phyloP scores from a whole-genome alignment of 1,140 invertebrate genomes.

The Drosophila jambulina region DNA sequence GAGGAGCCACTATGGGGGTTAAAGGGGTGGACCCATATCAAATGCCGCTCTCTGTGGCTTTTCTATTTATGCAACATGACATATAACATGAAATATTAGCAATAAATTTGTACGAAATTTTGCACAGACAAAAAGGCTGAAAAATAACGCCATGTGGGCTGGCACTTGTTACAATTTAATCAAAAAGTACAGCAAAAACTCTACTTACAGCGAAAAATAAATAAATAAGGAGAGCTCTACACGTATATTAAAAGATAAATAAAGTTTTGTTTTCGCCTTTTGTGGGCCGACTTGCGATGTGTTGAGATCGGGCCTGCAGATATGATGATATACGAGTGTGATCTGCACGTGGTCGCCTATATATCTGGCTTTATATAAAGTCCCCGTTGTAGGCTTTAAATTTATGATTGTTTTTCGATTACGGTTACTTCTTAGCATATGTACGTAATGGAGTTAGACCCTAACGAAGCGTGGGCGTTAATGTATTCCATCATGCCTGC shows the following conservation, averaged over 20 bases:
- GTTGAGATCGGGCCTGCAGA: constrained; percentile 43
- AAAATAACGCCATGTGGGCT: constrained; percentile 73
- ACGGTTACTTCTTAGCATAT: not conserved
- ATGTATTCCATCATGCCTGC: constrained; percentile 18
- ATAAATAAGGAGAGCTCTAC: constrained; percentile 15
- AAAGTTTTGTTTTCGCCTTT: constrained; percentile 37
- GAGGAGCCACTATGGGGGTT: not conserved
- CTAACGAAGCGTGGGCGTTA: constrained; percentile 19
- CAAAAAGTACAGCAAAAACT: constrained; percentile 57
- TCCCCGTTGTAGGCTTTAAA: constrained; percentile 20
- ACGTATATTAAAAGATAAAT: constrained; percentile 41
- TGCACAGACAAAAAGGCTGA: constrained; percentile 45
- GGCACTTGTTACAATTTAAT: constrained; percentile 83
- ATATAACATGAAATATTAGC: constrained; percentile 82
- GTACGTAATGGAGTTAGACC: constrained; percentile 2
- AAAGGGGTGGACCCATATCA: constrained; percentile 53
- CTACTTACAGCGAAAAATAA: not conserved
- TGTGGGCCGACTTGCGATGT: constrained; percentile 46
- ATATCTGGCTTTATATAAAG: not conserved
- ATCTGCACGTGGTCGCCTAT: constrained; percentile 37
- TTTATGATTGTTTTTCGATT: constrained; percentile 14
- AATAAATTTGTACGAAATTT: constrained; percentile 77
- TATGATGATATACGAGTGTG: constrained; percentile 49
- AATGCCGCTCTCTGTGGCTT: constrained; percentile 68
- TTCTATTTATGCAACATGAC: constrained; percentile 82